Percentiles rank a stretch among this genome's conserved stretches.
Evolutionary conservation across 2,797 vertebrate species (phyloP).

Genomic region (Calcarius lapponicus): DNA sequence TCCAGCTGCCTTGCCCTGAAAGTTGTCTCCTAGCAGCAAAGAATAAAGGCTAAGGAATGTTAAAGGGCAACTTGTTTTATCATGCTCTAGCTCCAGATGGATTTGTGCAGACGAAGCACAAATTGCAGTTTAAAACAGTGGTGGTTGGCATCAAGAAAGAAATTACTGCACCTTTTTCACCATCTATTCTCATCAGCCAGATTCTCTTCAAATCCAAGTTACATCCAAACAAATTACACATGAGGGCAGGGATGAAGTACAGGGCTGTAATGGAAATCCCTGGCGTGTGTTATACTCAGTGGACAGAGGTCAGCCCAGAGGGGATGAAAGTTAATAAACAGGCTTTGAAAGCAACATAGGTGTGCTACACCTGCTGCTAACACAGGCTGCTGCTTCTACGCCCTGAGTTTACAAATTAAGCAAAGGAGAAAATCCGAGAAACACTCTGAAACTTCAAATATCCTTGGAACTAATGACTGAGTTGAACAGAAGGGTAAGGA

Average conservation of each 20-base stretch:
- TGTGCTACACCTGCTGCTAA: neutral
- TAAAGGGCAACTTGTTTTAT: conserved; percentile 54
- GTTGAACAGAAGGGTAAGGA: neutral
- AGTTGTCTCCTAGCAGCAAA: conserved; percentile 44
- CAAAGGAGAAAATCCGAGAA: neutral
- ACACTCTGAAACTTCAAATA: neutral
- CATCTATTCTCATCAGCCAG: neutral
- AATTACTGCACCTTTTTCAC: neutral
- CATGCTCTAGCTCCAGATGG: conserved; percentile 22
- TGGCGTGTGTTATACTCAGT: neutral
- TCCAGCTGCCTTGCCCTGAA: neutral
- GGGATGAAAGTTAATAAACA: neutral
- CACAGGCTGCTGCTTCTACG: neutral
- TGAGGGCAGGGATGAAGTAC: neutral
- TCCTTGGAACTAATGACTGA: fast-evolving
- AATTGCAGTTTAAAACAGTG: neutral
- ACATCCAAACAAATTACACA: neutral
- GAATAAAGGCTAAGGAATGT: conserved; percentile 23
- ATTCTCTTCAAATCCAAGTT: neutral
- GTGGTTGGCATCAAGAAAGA: neutral
- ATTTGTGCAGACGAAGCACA: conserved; percentile 17
- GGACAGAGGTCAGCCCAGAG: neutral
- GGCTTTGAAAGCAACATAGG: neutral
- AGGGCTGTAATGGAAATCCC: neutral
- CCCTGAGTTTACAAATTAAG: neutral